Percentiles rank a stretch among this genome's conserved stretches.
Evolutionary conservation across 1,140 invertebrate species (phyloP).

Genomic region (Megalonaias nervosa): DNA sequence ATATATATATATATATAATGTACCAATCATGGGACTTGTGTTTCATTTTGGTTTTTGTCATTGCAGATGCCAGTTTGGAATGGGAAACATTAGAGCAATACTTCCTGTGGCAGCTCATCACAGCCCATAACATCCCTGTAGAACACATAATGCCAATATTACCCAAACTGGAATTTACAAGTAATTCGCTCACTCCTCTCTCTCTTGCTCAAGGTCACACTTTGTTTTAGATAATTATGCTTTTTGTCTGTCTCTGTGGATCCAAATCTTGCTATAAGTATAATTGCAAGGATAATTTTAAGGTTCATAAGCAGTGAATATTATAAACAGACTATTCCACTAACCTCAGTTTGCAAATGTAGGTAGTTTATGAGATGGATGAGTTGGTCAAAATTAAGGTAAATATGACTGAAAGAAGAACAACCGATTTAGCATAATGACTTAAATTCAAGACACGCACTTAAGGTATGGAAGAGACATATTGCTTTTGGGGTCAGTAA

Average conservation of each 20-base stretch:
- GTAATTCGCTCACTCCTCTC: constrained; percentile 56
- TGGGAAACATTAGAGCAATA: constrained; percentile 99
- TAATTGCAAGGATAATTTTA: too few relatives aligned
- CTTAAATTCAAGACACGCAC: too few relatives aligned
- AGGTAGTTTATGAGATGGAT: too few relatives aligned
- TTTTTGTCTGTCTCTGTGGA: not conserved
- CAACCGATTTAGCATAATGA: too few relatives aligned
- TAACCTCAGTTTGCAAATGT: too few relatives aligned
- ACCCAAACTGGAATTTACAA: constrained; percentile 85
- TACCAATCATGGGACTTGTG: not conserved
- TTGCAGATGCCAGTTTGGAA: constrained; percentile 86
- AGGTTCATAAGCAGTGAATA: too few relatives aligned
- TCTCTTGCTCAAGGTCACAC: constrained; percentile 59
- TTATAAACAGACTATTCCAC: too few relatives aligned
- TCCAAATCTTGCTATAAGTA: not conserved
- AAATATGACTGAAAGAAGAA: too few relatives aligned
- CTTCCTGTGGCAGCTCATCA: constrained; percentile 95
- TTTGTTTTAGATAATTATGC: not conserved
- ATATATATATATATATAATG: too few relatives aligned
- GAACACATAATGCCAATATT: constrained; percentile 92
- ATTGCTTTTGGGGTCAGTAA: too few relatives aligned
- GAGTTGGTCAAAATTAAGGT: too few relatives aligned
- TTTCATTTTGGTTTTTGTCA: constrained; percentile 57
- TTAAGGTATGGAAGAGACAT: too few relatives aligned
- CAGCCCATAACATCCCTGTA: constrained; percentile 92